Evolutionary conservation across 2,888 invertebrate genomes (phyloP), one percentile per base, ranked within the genome.

Genomic region (Euzetes globulus): DNA sequence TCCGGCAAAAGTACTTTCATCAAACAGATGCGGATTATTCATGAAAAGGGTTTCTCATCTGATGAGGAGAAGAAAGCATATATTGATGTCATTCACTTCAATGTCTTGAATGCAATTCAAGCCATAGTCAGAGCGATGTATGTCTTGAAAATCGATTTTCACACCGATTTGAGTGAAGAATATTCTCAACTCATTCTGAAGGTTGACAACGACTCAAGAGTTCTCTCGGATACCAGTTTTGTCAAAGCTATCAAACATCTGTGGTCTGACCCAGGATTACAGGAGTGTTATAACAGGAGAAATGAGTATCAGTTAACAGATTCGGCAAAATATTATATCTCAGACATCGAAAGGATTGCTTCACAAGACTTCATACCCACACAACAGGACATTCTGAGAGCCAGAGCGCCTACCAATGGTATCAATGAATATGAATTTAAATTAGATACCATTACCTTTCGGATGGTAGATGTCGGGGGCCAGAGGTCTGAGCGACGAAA

Each of bases 341-440:
- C 78, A 76, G 80, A 81, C 76, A 76, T 81, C 74, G 81, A 81
- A 72, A 78, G 81, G 75, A 79, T 82, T 76, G 79, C 79, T n/a
- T 76, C 75, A 33, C 75, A 78, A 58, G 78, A 79, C 72, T 82
- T 80, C 77, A 78, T 81, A 72, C 81, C 82, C 50, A 80, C 80
- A 52, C 80, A 81, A 77, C 81, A 82, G 77, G 82, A 82, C 77
- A 81, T 82, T 77, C 80, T 82, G n/a, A 76, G 81, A 75, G 81
- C 81, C 71, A 77, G 82, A 78, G 81, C 80, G 47, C 81, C 81
- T 55, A 82, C 82, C 60, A 82, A 81, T 58, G 82, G 86, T 78
- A 87, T 87, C 80, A 86, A 87, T 80, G 87, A 87, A 80, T 87
- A 87, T 80, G 86, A 86, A 19, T 87, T 87, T 81, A 86, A 86